Base-by-base conservation (phyloP, 2,888 invertebrate species). In the Agapostemon virescens region DNA sequence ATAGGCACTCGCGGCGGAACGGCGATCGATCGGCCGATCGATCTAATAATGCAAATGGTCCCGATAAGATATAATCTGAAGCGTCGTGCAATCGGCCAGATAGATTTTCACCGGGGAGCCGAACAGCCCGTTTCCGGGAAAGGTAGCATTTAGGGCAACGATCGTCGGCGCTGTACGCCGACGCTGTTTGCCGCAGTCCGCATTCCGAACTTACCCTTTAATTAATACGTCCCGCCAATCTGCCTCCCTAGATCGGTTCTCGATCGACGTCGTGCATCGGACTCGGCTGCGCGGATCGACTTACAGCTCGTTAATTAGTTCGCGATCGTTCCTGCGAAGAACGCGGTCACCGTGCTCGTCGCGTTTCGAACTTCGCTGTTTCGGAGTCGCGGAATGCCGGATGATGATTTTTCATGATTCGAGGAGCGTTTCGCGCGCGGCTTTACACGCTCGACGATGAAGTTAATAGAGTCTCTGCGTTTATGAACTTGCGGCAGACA, bases 241-340 rank as follows among this genome's bases (percentile, higher is more conserved):
- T 69, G 73, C 88, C 87, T 89, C 20, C 86, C 77, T 63, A 79
- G 87, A 88, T 89, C 88, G 86, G 84, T 26, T 23, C 81, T 79
- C 86, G 84, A 89, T 90, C 88, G 88, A 80, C 86, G 86, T 87
- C 20, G 87, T 87, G 88, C 77, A 81, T 79, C 33, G 73, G 85
- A 86, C 87, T 85, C 82, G 86, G 87, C 86, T 86, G 66, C 73
- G 77, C n/a, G 81, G 86, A 86, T 83, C 86, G 87, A 86, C 87
- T 88, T 88, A 88, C 88, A 82, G 87, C 84, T 87, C 84, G 85
- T 88, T 89, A 87, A 90, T 90, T 89, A 85, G 88, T 88, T 88
- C 86, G 83, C 84, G 85, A 74, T 84, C 85, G 85, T 87, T 86
- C 84, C 83, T 86, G 7, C 79, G 87, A 86, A 90, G 86, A 74